phyloP scores from a whole-genome alignment of 2,113 vertebrate genomes.

The Panthera tigris region DNA sequence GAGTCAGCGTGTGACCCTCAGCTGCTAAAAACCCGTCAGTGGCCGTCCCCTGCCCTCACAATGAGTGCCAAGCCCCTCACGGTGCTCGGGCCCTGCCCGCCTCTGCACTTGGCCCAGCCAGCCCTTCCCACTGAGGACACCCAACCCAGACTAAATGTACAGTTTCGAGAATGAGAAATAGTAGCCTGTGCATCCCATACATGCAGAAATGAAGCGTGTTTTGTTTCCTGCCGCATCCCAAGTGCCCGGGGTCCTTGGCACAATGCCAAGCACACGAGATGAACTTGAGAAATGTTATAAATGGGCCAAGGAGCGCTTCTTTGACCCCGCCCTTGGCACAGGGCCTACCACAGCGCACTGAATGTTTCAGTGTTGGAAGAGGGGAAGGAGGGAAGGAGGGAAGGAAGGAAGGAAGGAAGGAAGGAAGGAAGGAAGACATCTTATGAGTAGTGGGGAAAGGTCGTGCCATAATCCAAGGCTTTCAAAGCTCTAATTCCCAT shows the following conservation, averaged over 20 bases:
- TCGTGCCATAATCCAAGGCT: neutral
- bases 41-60: neutral
- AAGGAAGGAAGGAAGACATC: rapidly evolving
- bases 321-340: constrained; percentile 4
- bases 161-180: neutral
- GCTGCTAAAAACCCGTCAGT: neutral
- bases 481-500: neutral
- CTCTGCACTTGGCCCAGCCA: neutral
- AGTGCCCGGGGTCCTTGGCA: neutral
- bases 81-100: neutral
- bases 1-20: neutral
- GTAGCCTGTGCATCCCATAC: rapidly evolving
- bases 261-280: neutral
- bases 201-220: neutral
- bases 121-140: neutral
- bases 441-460: neutral
- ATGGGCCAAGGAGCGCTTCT: neutral
- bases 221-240: neutral
- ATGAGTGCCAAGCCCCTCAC: neutral
- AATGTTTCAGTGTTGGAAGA: neutral
- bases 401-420: rapidly evolving
- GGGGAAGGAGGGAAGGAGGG: rapidly evolving
- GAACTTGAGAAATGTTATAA: neutral
- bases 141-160: neutral
- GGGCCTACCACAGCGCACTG: neutral